phyloP scores from a whole-genome alignment of 2,888 invertebrate species.

The Phoronis australis region DNA sequence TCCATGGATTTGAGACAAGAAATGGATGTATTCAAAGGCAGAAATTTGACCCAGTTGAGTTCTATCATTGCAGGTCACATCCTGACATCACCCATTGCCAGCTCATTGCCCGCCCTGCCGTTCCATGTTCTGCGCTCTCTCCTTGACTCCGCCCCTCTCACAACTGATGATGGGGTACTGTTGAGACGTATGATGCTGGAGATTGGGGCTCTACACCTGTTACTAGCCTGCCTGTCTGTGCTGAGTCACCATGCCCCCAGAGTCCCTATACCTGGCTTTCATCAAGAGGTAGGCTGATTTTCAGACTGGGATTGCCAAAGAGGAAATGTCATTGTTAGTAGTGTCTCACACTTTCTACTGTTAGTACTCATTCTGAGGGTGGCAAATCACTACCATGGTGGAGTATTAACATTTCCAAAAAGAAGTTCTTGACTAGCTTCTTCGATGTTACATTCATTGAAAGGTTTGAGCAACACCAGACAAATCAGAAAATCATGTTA shows the following conservation, averaged over 20 bases:
- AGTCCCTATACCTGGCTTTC: conserved; percentile 44
- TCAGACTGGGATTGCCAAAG: too few species aligned
- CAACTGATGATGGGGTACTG: conserved; percentile 70
- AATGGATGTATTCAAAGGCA: conserved; percentile 2
- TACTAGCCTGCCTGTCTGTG: conserved; percentile 80
- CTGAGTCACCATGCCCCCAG: conserved; percentile 64
- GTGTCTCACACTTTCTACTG: too few species aligned
- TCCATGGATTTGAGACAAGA: too few species aligned
- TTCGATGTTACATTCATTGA: too few species aligned
- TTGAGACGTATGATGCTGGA: conserved; percentile 74
- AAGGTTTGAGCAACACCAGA: too few species aligned
- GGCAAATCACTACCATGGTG: too few species aligned
- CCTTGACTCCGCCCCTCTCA: conserved; percentile 70
- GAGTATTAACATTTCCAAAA: too few species aligned
- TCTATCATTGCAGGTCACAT: conserved; percentile 58
- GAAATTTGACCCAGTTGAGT: conserved; percentile 14
- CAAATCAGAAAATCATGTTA: too few species aligned
- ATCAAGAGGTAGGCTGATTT: conserved; percentile 53
- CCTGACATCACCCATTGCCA: conserved; percentile 65
- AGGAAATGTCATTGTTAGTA: too few species aligned
- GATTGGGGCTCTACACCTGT: conserved; percentile 77
- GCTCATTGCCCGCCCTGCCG: conserved; percentile 62
- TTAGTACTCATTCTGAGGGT: too few species aligned
- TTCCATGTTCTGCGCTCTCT: conserved; percentile 71
- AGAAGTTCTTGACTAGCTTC: too few species aligned